Conservation (phyloP, 1,140 invertebrate genomes). For the Galleria mellonella region DNA sequence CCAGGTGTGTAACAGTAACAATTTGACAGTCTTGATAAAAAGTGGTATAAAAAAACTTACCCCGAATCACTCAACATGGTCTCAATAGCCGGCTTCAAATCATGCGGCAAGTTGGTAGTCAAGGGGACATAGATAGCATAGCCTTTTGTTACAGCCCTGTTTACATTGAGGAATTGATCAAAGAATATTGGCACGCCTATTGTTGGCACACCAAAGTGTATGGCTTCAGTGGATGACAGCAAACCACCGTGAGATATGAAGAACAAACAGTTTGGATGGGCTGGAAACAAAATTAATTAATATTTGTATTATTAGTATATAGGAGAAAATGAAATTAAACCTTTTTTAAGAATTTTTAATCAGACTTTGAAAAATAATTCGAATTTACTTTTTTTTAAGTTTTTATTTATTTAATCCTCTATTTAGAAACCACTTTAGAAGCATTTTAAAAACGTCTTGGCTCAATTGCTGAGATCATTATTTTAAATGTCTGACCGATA, state of each 20-base stretch:
- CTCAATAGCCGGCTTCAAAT: constrained; percentile 21
- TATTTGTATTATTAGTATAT: not conserved
- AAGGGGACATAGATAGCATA: constrained; percentile 23
- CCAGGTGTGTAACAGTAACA: too few species aligned
- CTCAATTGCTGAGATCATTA: too few species aligned
- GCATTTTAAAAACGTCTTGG: too few species aligned
- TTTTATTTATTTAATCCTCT: not conserved
- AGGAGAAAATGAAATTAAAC: not conserved
- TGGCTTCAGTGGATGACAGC: constrained; percentile 79
- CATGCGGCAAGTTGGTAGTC: constrained; percentile 7
- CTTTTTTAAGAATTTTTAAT: not conserved
- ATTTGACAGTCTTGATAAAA: too few species aligned
- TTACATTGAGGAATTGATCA: constrained; percentile 76
- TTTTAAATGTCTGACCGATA: too few species aligned
- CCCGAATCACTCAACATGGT: constrained; percentile 18
- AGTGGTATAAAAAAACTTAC: constrained; percentile 21
- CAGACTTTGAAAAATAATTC: not conserved
- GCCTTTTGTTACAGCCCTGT: constrained; percentile 29
- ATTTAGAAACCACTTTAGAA: not conserved
- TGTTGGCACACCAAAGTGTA: constrained; percentile 79
- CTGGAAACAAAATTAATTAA: constrained; percentile 77
- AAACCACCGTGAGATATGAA: constrained; percentile 83
- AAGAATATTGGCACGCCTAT: constrained; percentile 80
- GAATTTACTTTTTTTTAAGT: not conserved
- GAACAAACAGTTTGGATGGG: constrained; percentile 76